Conservation (phyloP, 2,888 invertebrate genomes). For the Tricholauxania praeusta region DNA sequence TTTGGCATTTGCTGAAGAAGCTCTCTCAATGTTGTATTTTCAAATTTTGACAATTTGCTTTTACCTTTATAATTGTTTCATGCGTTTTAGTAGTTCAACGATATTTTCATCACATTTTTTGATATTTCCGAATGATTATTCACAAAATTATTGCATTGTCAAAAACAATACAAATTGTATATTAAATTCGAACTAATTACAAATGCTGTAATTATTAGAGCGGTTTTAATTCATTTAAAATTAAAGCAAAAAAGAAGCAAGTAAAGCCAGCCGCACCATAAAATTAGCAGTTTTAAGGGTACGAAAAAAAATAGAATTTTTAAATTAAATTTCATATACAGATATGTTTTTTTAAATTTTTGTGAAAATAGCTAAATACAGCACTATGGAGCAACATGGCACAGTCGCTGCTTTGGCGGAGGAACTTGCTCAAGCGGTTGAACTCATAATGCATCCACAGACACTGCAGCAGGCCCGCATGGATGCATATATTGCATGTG, state of each 20-base stretch:
- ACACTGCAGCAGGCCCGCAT: constrained; percentile 81
- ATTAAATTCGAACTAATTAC: background rate
- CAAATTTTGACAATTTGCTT: no score
- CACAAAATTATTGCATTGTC: constrained; percentile 44
- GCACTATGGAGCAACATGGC: constrained; percentile 60
- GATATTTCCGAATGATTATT: constrained; percentile 44
- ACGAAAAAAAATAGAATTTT: background rate
- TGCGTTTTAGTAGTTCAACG: background rate
- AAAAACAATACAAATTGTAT: constrained; percentile 17
- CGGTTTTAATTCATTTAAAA: background rate
- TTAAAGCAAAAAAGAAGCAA: constrained; percentile 14
- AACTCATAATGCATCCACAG: constrained; percentile 84
- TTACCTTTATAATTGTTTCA: background rate
- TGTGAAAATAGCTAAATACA: background rate
- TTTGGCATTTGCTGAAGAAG: no score
- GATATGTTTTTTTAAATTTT: background rate
- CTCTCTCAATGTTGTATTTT: no score
- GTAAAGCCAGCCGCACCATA: background rate
- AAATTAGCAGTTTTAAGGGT: constrained; percentile 16
- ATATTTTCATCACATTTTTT: constrained; percentile 35
- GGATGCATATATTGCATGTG: constrained; percentile 88
- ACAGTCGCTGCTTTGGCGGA: constrained; percentile 71
- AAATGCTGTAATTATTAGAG: constrained; percentile 16
- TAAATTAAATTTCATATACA: background rate
- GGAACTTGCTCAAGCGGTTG: constrained; percentile 84